These are phyloP conservation scores for Malurus splendens DNA, from an alignment of 2,797 vertebrate species.

Conservation along the genomic window DNA sequence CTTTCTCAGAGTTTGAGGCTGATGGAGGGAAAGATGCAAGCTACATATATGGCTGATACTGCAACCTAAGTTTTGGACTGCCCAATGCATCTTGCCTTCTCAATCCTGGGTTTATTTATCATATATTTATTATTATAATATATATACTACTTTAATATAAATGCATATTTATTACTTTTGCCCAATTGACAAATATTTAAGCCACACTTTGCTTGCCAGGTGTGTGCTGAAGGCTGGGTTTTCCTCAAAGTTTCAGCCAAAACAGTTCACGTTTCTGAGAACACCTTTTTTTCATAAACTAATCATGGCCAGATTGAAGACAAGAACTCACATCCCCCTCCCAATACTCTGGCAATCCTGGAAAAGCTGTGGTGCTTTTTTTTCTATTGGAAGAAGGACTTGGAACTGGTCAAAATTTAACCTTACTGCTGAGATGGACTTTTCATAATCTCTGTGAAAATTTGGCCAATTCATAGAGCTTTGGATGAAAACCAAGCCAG, in stretches of 20 bases:
- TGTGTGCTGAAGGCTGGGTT: background rate
- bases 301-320: background rate
- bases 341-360: background rate
- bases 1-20: background rate
- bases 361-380: background rate
- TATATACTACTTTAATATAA: too few relatives aligned
- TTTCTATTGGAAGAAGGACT: background rate
- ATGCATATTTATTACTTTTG: background rate
- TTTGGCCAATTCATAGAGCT: constrained; percentile 9
- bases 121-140: background rate
- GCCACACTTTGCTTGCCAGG: background rate
- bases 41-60: background rate
- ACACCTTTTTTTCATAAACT: background rate
- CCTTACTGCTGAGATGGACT: background rate
- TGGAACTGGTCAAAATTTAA: background rate
- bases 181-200: background rate
- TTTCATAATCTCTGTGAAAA: background rate
- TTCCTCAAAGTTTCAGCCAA: background rate
- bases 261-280: background rate
- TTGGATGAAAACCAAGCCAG: constrained; percentile 29
- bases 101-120: background rate
- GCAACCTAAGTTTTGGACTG: background rate
- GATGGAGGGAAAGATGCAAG: background rate
- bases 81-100: background rate
- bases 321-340: background rate